Evolutionary conservation across 2,888 invertebrate species (phyloP).

Genomic region (Tubulanus polymorphus): DNA sequence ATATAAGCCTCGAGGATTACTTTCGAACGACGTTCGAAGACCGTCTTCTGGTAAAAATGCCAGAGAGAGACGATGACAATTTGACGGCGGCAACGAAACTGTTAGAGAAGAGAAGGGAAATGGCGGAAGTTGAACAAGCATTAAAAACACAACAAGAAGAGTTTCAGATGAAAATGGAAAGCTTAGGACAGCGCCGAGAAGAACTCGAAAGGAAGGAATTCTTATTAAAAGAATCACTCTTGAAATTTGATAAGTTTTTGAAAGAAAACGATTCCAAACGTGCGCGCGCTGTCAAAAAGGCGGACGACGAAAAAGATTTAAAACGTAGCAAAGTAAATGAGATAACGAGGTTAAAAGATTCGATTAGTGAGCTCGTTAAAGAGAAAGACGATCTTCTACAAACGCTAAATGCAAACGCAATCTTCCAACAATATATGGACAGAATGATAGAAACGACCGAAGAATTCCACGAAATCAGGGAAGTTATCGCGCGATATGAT

Average conservation of each 20-base stretch:
- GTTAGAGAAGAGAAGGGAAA: constrained; percentile 52
- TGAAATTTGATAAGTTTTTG: constrained; percentile 54
- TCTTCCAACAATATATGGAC: constrained; percentile 50
- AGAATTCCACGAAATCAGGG: constrained; percentile 53
- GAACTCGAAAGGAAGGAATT: constrained; percentile 53
- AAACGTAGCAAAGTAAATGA: constrained; percentile 51
- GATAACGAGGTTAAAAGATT: constrained; percentile 48
- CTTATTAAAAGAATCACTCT: constrained; percentile 50
- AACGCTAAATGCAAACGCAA: constrained; percentile 41
- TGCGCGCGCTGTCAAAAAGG: constrained; percentile 51
- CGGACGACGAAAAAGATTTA: constrained; percentile 50
- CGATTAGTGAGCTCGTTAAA: constrained; percentile 28
- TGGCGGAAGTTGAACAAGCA: constrained; percentile 54
- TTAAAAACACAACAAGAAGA: constrained; percentile 54
- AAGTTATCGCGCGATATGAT: constrained; percentile 52
- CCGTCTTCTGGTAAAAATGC: constrained; percentile 53
- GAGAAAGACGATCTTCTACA: constrained; percentile 40
- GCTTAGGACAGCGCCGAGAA: constrained; percentile 51
- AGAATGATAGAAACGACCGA: constrained; percentile 49
- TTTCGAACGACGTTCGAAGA: constrained; percentile 52
- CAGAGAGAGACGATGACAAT: constrained; percentile 53
- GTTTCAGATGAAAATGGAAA: constrained; percentile 56
- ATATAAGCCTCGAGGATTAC: constrained; percentile 49
- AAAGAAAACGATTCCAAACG: constrained; percentile 55
- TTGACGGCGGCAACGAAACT: constrained; percentile 52